A percentile compares a stretch with the other conserved stretches of the same genome.
Evolutionary conservation across 2,113 vertebrate genomes (phyloP).

Genomic region (Octodon degus): DNA sequence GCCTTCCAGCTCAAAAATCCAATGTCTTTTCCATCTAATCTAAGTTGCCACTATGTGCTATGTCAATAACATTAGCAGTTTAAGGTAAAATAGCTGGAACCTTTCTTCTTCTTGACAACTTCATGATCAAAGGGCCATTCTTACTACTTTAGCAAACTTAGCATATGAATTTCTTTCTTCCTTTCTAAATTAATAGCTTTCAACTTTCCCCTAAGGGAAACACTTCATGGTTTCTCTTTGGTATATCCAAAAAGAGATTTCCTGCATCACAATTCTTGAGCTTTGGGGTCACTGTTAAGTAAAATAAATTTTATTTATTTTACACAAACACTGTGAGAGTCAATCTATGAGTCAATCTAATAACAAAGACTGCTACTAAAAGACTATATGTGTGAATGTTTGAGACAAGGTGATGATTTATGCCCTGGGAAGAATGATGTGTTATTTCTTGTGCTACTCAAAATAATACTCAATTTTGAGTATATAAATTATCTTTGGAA

Average conservation of each 20-base stretch:
- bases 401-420: not conserved
- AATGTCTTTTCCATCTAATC: not conserved
- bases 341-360: not conserved
- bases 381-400: not conserved
- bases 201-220: not conserved
- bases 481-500: not conserved
- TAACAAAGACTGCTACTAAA: not conserved
- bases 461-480: not conserved
- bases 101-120: not conserved
- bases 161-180: not conserved
- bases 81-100: not conserved
- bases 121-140: not conserved
- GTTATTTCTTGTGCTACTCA: too few species aligned
- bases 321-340: not conserved
- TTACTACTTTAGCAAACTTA: not conserved
- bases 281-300: not conserved
- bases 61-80: not conserved
- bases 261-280: not conserved
- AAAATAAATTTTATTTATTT: not conserved
- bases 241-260: not conserved
- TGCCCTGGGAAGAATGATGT: too few species aligned
- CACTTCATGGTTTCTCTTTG: not conserved
- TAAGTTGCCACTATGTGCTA: too few species aligned
- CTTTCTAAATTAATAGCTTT: not conserved
- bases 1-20: too few species aligned